Percentiles rank a stretch among this genome's conserved stretches.
phyloP scores from a whole-genome alignment of 2,113 vertebrate genomes.

The Felis catus region DNA sequence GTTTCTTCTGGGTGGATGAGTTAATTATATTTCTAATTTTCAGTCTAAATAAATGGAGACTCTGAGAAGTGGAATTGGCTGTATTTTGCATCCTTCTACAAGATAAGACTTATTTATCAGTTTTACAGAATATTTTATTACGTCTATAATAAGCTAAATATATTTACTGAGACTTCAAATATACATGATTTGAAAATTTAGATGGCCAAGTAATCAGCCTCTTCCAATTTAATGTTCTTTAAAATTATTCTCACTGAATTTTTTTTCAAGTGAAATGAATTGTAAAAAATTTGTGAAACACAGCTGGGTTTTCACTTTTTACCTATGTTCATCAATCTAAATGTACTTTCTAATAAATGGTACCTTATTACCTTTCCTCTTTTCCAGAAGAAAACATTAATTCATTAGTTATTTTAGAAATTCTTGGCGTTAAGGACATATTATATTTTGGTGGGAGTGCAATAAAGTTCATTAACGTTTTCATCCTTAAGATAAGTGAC shows the following conservation, averaged over 20 bases:
- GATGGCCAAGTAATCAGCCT: neutral
- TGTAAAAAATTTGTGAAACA: neutral
- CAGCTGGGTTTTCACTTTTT: neutral
- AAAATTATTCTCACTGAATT: neutral
- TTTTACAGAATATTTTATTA: neutral
- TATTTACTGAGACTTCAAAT: neutral
- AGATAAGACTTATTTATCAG: neutral
- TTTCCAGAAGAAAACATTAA: neutral
- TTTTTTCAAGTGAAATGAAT: constrained; percentile 20
- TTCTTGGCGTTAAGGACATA: neutral
- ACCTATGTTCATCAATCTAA: neutral
- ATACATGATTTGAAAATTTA: neutral
- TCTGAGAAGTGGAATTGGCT: fast-evolving
- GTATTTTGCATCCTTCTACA: neutral
- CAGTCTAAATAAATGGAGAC: fast-evolving
- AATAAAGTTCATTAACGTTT: neutral
- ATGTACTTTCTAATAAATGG: neutral
- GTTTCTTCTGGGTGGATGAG: neutral
- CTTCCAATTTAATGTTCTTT: constrained; percentile 10
- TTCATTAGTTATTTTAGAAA: neutral
- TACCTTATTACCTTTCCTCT: neutral
- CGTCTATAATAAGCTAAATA: neutral
- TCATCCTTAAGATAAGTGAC: neutral
- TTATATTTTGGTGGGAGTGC: neutral
- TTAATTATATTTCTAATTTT: constrained; percentile 13